Evolutionary conservation across 2,113 vertebrate species (phyloP), one percentile per base, ranked within the genome.

Genomic region (Toxotes chatareus): DNA sequence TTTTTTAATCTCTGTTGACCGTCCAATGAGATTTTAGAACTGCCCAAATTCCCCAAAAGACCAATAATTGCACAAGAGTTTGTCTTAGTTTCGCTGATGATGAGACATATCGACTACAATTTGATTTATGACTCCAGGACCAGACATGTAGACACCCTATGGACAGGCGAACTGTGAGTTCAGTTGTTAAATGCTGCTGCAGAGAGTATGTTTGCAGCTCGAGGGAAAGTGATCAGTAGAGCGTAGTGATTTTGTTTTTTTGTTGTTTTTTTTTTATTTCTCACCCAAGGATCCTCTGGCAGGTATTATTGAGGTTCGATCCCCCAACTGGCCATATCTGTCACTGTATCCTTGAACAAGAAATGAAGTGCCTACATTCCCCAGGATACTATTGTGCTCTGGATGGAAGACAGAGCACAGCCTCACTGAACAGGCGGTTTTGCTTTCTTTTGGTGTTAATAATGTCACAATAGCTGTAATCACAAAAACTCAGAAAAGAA

Each of bases 301-400:
- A 79, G 66, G n/a, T 79, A 23, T 82, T 80, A 78, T 72, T 64
- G 47, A 70, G 49, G 69, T 69, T 70, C 27, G 36, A 17, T 81
- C 21, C 65, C 62, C 77, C 66, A 63, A 34, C 55, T 63, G 47
- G 56, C 77, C 44, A 16, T 46, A 73, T 42, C 32, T 87, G 40
- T 78, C 76, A 76, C 9, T 44, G 36, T 64, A 65, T 84, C 85
- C 87, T 89, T 89, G 62, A 80, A 57, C 51, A 49, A 73, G 75
- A 82, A 79, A 73, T 73, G 67, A 65, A 69, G 65, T n/a, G 17
- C 42, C 51, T 6, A 23, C 60, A 73, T 67, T 84, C 27, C 56
- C 38, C 65, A 32, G 27, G 44, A 65, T 46, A 60, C 63, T 47
- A n/a, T 47, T 32, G 42, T 13, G 44, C 31, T 80, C 44, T 1